Evolutionary conservation across 1,140 invertebrate species (phyloP), one percentile per base, ranked within the genome.

Genomic region (Heliothis virescens): DNA sequence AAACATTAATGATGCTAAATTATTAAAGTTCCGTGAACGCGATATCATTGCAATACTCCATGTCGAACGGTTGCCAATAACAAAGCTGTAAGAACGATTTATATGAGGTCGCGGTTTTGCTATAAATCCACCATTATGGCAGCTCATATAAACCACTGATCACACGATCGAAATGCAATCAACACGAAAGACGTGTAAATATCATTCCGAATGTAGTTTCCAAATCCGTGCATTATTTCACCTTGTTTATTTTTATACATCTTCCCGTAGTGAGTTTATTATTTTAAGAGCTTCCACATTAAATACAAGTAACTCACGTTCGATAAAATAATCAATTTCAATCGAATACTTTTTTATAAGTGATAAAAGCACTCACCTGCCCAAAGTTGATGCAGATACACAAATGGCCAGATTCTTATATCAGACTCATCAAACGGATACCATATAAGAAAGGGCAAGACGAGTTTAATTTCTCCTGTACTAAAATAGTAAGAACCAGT

Each of bases 401-500:
- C 62, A 41, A 90, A 59, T 0, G 85, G 82, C 76, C 79, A 90
- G 65, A 79, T 65, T n/a, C 67, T 55, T 29, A 85, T 60, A 69
- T 84, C 79, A 29, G 65, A 79, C 29, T 55, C 26, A 82, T 90
- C 83, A 69, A 90, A 88, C 12, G 89, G 89, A 82, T 88, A 90
- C 16, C 34, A 78, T 5, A 86, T 16, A 3, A 86, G n/a, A 77
- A 86, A 90, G 1, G 89, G 89, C 15, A 85, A 60, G 15, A 80
- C 41, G 10, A 86, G 59, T 71, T 80, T 71, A 10, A 90, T 16
- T 59, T 85, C 72, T 1, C 86, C 86, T 10, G 80, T 79, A n/a
- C 55, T 53, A 1, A 77, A 79, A 65, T 87, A 90, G 18, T 75
- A 48, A 1, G 75, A 53, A 26, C 53, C 75, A 18, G 63, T 81